Conservation (phyloP, 2,888 invertebrate species). For the Drosophila mercatorum region DNA sequence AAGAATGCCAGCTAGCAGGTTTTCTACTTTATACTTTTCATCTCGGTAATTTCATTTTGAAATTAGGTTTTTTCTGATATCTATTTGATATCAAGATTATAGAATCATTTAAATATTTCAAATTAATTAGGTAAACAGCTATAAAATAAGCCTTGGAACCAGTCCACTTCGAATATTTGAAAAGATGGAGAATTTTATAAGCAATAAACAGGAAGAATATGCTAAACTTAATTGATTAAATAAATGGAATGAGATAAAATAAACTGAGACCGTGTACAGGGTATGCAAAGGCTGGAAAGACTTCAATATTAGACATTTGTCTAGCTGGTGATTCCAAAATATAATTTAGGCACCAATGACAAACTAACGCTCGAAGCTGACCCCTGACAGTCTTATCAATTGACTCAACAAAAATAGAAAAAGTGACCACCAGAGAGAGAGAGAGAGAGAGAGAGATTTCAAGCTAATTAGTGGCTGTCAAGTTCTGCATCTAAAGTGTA, state of each 20-base stretch:
- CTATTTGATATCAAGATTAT: background rate
- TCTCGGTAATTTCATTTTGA: background rate
- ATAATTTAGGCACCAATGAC: slow-evolving; percentile 4
- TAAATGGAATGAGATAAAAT: background rate
- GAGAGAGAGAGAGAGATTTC: slow-evolving; percentile 28
- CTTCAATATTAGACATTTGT: slow-evolving; percentile 1
- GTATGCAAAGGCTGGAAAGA: background rate
- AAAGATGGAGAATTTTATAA: background rate
- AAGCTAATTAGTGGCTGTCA: slow-evolving; percentile 54
- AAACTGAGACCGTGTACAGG: background rate
- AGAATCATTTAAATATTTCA: background rate
- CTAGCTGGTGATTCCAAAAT: slow-evolving; percentile 1
- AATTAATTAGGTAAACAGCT: slow-evolving; percentile 1
- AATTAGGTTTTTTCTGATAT: background rate
- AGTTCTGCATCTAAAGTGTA: slow-evolving; percentile 22
- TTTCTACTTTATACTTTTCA: background rate
- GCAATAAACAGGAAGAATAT: background rate
- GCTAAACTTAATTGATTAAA: background rate
- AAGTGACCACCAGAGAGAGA: background rate
- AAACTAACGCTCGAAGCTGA: slow-evolving; percentile 24
- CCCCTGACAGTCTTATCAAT: slow-evolving; percentile 46
- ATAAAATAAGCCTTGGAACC: background rate
- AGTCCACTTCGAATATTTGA: background rate
- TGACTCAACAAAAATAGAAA: slow-evolving; percentile 8
- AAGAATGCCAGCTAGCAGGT: background rate